A percentile compares a stretch with the other conserved stretches of the same genome.
These are phyloP conservation scores for Neomonachus schauinslandi DNA, from an alignment of 2,113 vertebrate genomes.

Conservation along the genomic window DNA sequence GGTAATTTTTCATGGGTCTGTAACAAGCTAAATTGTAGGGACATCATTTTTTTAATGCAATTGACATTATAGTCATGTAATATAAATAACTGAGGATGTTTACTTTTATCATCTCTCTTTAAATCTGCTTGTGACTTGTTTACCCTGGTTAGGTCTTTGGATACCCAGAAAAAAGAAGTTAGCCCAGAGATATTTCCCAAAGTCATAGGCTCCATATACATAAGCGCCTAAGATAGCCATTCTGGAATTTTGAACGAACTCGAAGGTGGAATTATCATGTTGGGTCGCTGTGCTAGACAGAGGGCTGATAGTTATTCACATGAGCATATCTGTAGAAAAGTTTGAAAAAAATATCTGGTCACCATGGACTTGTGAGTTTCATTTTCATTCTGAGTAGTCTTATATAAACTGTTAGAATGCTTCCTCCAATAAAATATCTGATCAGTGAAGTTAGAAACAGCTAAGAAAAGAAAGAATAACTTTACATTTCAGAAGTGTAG, in stretches of 20 bases:
- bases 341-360: neutral
- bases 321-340: neutral
- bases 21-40: neutral
- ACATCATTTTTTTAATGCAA: neutral
- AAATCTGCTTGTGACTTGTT: constrained; percentile 36
- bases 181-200: neutral
- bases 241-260: constrained; percentile 14
- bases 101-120: neutral
- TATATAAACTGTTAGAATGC: neutral
- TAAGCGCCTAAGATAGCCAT: neutral
- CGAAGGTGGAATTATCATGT: neutral
- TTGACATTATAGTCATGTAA: neutral
- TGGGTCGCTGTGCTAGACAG: neutral
- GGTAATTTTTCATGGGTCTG: constrained; percentile 85
- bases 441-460: neutral
- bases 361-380: neutral
- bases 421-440: neutral
- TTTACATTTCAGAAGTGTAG: neutral
- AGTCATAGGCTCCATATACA: neutral
- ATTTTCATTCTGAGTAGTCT: constrained; percentile 30
- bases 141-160: neutral
- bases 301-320: neutral
- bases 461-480: constrained; percentile 43
- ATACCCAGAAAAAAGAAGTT: neutral
- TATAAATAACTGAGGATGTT: neutral